Conservation (phyloP, 1,140 invertebrate species). For the Aporrectodea caliginosa region DNA sequence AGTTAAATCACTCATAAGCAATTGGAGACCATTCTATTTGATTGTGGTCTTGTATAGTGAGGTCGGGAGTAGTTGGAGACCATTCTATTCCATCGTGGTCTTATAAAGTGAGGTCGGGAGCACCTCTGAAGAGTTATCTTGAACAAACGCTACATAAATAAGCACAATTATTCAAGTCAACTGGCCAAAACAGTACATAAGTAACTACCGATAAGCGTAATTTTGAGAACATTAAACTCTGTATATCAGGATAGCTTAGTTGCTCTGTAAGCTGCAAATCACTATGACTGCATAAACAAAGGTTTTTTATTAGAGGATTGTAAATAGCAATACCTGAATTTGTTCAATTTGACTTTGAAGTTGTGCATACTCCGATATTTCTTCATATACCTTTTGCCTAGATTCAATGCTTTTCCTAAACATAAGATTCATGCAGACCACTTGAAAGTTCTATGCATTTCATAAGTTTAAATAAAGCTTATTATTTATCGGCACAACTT, state of each 20-base stretch:
- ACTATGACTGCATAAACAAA: background rate
- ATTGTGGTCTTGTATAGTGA: too few relatives aligned
- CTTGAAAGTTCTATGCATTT: too few relatives aligned
- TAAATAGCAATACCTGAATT: constrained; percentile 47
- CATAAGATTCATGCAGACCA: too few relatives aligned
- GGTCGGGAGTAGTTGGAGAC: too few relatives aligned
- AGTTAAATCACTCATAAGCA: too few relatives aligned
- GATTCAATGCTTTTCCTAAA: constrained; percentile 63
- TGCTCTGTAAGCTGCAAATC: background rate
- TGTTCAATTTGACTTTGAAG: constrained; percentile 57
- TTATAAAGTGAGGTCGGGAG: too few relatives aligned
- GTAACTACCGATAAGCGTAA: too few relatives aligned
- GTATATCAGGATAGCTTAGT: background rate
- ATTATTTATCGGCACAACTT: background rate
- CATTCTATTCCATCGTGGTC: too few relatives aligned
- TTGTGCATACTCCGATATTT: constrained; percentile 71
- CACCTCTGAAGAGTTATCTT: too few relatives aligned
- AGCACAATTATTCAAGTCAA: background rate
- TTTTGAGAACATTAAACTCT: too few relatives aligned
- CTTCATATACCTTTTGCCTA: constrained; percentile 63
- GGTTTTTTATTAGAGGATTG: background rate
- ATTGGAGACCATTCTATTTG: too few relatives aligned
- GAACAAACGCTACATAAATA: too few relatives aligned
- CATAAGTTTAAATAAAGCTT: background rate
- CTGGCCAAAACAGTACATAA: background rate